These are phyloP conservation scores for Ganaspis brasiliensis DNA, from an alignment of 2,888 invertebrate species.

Conservation along the genomic window DNA sequence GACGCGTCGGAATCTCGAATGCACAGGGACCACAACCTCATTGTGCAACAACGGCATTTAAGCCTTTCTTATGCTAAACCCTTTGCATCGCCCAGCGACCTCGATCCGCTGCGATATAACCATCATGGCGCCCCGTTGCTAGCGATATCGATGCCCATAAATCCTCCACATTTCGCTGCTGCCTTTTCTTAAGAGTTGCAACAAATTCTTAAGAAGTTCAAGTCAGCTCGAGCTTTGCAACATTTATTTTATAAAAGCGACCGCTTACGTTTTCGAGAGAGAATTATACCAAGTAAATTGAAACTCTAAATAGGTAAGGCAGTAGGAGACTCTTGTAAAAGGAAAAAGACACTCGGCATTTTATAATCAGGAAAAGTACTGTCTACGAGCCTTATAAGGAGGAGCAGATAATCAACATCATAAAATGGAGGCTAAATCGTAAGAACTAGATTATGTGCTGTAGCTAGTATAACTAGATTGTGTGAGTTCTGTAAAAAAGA, in stretches of 20 bases:
- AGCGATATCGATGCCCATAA: slow-evolving; percentile 35
- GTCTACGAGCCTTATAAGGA: too few relatives aligned
- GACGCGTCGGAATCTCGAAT: slow-evolving; percentile 61
- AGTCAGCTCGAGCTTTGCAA: background rate
- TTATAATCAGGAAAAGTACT: too few relatives aligned
- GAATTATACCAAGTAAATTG: background rate
- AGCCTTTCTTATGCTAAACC: slow-evolving; percentile 77
- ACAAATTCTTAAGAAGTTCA: slow-evolving; percentile 26
- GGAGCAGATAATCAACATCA: too few relatives aligned
- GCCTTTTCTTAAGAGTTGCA: slow-evolving; percentile 7
- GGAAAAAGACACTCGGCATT: too few relatives aligned
- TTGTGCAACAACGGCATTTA: slow-evolving; percentile 70
- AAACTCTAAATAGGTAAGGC: background rate
- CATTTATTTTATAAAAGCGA: background rate
- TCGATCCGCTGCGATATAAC: slow-evolving; percentile 25
- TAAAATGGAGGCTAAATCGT: too few relatives aligned
- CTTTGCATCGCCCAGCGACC: slow-evolving; percentile 33
- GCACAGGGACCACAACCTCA: slow-evolving; percentile 57
- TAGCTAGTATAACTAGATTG: too few relatives aligned
- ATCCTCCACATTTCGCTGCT: slow-evolving; percentile 12
- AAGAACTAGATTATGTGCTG: too few relatives aligned
- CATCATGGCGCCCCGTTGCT: slow-evolving; percentile 15
- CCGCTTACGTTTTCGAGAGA: background rate
- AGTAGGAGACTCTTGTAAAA: too few relatives aligned
- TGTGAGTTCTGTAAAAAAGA: too few relatives aligned